phyloP scores from a whole-genome alignment of 2,797 vertebrate species.

The Pantherophis alleghaniensis region DNA sequence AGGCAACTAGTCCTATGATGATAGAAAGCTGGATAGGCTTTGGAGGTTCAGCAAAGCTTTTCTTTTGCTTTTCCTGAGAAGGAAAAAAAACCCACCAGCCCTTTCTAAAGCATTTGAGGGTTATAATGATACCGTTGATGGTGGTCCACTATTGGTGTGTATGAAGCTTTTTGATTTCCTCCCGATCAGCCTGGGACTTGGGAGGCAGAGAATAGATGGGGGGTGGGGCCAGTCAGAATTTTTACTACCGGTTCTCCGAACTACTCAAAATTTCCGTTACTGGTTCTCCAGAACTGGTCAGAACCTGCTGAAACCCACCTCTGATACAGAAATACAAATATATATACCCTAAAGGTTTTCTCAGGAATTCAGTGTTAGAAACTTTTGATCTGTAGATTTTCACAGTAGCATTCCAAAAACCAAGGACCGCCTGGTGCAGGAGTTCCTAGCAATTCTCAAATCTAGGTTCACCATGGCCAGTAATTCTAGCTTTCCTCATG shows the following conservation, averaged over 20 bases:
- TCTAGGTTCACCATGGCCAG: neutral
- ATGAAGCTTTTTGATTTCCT: neutral
- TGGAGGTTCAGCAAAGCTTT: neutral
- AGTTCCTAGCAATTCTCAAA: neutral
- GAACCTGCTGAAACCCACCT: neutral
- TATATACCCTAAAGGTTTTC: neutral
- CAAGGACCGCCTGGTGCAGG: neutral
- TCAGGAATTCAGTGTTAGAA: neutral
- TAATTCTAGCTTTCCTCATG: neutral
- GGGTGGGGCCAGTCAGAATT: too few species aligned
- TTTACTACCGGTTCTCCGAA: too few species aligned
- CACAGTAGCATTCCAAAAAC: neutral
- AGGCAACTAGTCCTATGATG: neutral
- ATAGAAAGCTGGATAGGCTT: neutral
- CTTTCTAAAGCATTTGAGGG: neutral
- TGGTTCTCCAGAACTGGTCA: too few species aligned
- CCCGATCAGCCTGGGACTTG: too few species aligned
- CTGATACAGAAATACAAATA: neutral
- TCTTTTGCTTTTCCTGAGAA: neutral
- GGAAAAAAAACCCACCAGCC: neutral
- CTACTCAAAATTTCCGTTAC: too few species aligned
- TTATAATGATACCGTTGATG: neutral
- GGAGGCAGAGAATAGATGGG: too few species aligned
- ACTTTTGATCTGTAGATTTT: neutral
- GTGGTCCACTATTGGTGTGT: neutral